These are phyloP conservation scores for Psephotus haematonotus DNA, from an alignment of 2,113 vertebrate species.

Conservation along the genomic window DNA sequence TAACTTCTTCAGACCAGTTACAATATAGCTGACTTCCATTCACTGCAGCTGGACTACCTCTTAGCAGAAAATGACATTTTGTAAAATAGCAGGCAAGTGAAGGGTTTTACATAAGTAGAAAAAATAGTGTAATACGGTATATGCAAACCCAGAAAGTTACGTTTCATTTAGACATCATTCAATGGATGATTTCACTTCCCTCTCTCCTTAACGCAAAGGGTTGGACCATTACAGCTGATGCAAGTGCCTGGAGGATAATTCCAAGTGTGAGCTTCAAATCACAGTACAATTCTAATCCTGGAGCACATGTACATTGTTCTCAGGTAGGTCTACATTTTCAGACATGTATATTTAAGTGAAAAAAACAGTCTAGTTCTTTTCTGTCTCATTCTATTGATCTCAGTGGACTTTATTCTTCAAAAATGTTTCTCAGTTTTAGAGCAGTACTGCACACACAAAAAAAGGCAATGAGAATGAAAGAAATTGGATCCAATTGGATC, in stretches of 20 bases:
- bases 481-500: neutral
- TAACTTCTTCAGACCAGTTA: neutral
- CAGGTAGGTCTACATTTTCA: neutral
- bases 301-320: neutral
- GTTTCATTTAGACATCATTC: neutral
- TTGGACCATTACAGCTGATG: neutral
- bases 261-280: neutral
- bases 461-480: neutral
- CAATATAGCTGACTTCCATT: neutral
- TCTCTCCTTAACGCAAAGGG: neutral
- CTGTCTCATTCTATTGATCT: neutral
- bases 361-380: neutral
- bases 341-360: neutral
- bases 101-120: neutral
- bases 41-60: neutral
- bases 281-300: neutral
- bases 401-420: neutral
- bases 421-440: neutral
- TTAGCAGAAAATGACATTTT: neutral
- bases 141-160: neutral
- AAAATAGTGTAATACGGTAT: neutral
- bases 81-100: rapidly evolving
- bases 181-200: neutral
- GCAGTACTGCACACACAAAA: neutral
- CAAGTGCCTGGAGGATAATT: neutral